These are phyloP conservation scores for Cervus canadensis DNA, from an alignment of 2,113 vertebrate genomes.

Conservation along the genomic window DNA sequence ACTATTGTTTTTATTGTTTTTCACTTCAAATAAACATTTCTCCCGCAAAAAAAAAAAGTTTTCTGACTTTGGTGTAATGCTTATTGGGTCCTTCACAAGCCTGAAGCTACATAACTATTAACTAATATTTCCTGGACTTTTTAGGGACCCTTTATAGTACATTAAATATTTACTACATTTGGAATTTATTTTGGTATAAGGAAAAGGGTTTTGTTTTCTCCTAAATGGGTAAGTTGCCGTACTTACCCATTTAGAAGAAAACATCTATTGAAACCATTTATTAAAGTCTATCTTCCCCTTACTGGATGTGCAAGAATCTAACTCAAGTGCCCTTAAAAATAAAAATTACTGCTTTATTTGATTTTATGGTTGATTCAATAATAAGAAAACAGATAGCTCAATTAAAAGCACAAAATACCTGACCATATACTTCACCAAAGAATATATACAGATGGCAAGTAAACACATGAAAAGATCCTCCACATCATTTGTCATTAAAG, in stretches of 20 bases:
- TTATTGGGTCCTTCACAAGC: not conserved
- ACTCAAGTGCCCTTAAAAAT: not conserved
- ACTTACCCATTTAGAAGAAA: not conserved
- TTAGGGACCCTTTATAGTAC: not conserved
- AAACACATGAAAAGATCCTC: not conserved
- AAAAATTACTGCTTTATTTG: not conserved
- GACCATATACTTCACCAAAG: not conserved
- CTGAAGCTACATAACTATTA: not conserved
- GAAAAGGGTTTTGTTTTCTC: not conserved
- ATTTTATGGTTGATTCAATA: not conserved
- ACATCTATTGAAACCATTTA: not conserved
- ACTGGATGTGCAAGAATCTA: not conserved
- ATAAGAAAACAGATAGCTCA: not conserved
- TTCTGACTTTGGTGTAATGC: not conserved
- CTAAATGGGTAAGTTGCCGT: not conserved
- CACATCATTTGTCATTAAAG: not conserved
- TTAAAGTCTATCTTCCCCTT: not conserved
- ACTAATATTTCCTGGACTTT: not conserved
- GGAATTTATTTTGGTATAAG: slow-evolving; percentile 31
- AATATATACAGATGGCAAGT: not conserved
- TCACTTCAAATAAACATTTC: not conserved
- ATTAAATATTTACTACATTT: slow-evolving; percentile 28
- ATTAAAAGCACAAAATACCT: not conserved
- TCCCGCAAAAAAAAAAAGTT: not conserved
- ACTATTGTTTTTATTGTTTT: not conserved